A percentile compares a stretch with the other conserved stretches of the same genome.
Evolutionary conservation across 2,113 vertebrate genomes (phyloP).

Genomic region (Mobula birostris): DNA sequence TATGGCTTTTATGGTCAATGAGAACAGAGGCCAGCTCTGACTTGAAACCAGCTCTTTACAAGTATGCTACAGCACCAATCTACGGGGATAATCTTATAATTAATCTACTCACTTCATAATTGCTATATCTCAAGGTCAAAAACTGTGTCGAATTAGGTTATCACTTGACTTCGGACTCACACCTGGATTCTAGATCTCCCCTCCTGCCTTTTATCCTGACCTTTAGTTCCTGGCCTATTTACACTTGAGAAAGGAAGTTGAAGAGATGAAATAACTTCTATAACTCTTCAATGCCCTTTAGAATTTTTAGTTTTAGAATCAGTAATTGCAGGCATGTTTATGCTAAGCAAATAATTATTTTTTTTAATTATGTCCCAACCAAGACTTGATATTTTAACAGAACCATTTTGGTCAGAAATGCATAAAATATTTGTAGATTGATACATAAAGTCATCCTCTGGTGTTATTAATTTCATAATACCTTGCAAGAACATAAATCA

Average conservation of each 20-base stretch:
- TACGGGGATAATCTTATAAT: too few relatives aligned
- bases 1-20: too few relatives aligned
- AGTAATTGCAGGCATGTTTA: not conserved
- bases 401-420: not conserved
- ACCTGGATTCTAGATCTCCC: too few relatives aligned
- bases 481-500: too few relatives aligned
- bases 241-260: not conserved
- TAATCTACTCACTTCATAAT: too few relatives aligned
- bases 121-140: too few relatives aligned
- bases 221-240: not conserved
- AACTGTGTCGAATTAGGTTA: too few relatives aligned
- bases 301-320: not conserved
- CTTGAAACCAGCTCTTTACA: too few relatives aligned
- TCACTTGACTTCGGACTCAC: not conserved
- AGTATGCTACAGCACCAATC: too few relatives aligned
- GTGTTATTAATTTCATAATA: not conserved
- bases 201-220: too few relatives aligned
- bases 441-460: not conserved
- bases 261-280: not conserved
- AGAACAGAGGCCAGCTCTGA: too few relatives aligned
- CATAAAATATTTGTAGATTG: not conserved
- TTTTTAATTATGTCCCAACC: too few relatives aligned
- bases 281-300: not conserved
- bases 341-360: not conserved
- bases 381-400: not conserved